Conservation (phyloP, 1,140 invertebrate genomes). For the Drosophila kohkoa region DNA sequence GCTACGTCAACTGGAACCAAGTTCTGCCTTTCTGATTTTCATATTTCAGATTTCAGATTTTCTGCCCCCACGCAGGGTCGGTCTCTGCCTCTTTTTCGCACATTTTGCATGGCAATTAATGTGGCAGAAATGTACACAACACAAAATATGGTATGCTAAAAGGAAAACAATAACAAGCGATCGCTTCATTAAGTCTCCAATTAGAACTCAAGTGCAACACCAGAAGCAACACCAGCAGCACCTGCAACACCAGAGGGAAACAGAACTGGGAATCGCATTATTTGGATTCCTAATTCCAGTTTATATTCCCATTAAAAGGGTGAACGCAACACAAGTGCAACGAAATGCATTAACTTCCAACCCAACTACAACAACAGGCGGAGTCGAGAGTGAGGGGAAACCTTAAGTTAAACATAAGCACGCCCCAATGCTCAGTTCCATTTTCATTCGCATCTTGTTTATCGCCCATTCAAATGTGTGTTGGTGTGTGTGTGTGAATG, state of each 20-base stretch:
- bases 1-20: conserved; percentile 1
- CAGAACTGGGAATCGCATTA: conserved; percentile 46
- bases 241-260: background rate
- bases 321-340: conserved; percentile 52
- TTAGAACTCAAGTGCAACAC: conserved; percentile 57
- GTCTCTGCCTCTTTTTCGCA: background rate
- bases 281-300: conserved; percentile 54
- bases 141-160: conserved; percentile 16
- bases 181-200: conserved; percentile 38
- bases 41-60: background rate
- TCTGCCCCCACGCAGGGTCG: conserved; percentile 7
- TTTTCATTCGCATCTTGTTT: conserved; percentile 52
- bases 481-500: conserved; percentile 3
- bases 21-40: background rate
- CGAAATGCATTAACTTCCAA: conserved; percentile 65
- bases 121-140: conserved; percentile 33
- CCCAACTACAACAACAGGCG: conserved; percentile 16
- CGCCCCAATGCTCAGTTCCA: conserved; percentile 64
- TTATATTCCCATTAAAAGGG: conserved; percentile 61
- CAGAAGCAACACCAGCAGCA: background rate
- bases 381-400: conserved; percentile 19
- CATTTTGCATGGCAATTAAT: conserved; percentile 24
- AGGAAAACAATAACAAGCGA: conserved; percentile 20
- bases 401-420: conserved; percentile 69
- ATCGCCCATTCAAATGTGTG: conserved; percentile 5